Conservation (phyloP, 23 tunicate genomes). For the Ciona savignyi region DNA sequence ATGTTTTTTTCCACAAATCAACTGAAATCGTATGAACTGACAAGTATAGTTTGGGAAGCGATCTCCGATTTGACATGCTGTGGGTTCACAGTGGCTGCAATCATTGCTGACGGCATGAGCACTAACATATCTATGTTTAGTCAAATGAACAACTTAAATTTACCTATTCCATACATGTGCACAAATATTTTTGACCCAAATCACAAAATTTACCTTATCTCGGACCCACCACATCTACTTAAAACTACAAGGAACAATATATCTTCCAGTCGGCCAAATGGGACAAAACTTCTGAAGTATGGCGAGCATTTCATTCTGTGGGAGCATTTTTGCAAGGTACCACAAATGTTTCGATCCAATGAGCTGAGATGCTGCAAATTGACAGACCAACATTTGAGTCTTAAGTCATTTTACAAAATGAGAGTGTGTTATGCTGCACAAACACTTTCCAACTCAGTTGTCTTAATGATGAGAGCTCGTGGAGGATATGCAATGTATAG, state of each 20-base stretch:
- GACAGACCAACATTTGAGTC: background rate
- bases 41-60: no score
- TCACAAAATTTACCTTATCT: background rate
- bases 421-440: background rate
- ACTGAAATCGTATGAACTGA: no score
- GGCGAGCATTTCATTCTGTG: background rate
- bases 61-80: no score
- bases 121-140: no score
- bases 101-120: no score
- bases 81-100: no score
- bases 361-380: background rate
- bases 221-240: background rate
- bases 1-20: no score
- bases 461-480: no score
- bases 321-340: background rate
- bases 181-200: background rate
- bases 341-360: background rate
- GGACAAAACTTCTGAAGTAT: background rate
- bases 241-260: background rate
- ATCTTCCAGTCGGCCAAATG: background rate
- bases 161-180: no score
- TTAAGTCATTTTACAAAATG: background rate
- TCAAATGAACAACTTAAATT: no score
- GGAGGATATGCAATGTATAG: slow-evolving; percentile 20
- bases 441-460: no score